Base-by-base conservation (phyloP, 2,113 vertebrate species). In the Gopherus evgoodei region DNA sequence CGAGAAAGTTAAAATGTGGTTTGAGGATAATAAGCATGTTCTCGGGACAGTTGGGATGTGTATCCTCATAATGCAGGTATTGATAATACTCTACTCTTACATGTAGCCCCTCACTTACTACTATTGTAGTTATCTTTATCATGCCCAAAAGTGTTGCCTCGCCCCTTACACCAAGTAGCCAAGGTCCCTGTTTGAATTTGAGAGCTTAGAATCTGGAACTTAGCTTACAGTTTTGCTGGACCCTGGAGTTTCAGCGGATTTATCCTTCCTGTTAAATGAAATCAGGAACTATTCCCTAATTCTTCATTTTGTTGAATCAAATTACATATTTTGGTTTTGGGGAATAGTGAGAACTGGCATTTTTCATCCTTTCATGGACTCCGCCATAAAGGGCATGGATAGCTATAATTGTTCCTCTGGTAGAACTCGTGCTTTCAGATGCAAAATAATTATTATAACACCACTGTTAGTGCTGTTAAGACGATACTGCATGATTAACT, bases 21-120 rank as follows among this genome's bases (percentile, higher is more conserved):
- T 99, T 80, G 99, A 99, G 86, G 99, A 99, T 81, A 99, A 99
- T 90, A 99, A 99, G 94, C 99, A 99, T 16, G 98, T 99, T 93
- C 98, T 99, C 4, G 99, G 99, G 94, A 99, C 99, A 0, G 98
- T 99, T 82, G 99, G 98, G 90, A 99, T 99, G 99, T 99, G 99
- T 94, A 96, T 99, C 96, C 98, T 99, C 87, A 99, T 99, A 80
- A 99, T 99, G 96, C 99, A 99, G 99, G 99, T 99, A 98, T 95
- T 83, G 44, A 16, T 16, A 2, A 24, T 75, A 22, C 57, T 57
- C 78, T 54, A n/a, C 84, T 80, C 90, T 49, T 83, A 56, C 56
- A 13, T 12, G 7, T 59, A 59, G 8, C 42, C 91, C 87, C 94
- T 31, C 24, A 91, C 80, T 92, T n/a, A 21, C 75, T 79, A 35